Conservation (phyloP, 2,113 vertebrate genomes). For the Protomyctophum bolini region DNA sequence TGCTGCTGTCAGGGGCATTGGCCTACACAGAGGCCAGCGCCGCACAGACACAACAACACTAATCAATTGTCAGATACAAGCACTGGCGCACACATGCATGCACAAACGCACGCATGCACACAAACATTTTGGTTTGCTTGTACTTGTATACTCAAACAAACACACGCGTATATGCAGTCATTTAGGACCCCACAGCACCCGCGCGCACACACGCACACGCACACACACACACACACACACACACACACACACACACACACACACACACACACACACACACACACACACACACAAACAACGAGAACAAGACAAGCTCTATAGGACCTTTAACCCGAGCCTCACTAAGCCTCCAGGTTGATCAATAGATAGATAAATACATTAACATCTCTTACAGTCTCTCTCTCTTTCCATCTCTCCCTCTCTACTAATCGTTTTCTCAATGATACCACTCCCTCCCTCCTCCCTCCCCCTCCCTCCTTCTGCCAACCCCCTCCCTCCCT, state of each 20-base stretch:
- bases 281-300: conserved; percentile 41
- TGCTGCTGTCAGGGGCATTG: conserved; percentile 55
- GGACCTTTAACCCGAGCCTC: conserved; percentile 66
- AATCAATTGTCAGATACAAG: conserved; percentile 53
- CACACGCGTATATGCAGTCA: no score
- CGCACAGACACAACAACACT: conserved; percentile 37
- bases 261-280: not conserved
- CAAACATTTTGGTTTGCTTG: conserved; percentile 3
- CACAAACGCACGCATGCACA: not conserved
- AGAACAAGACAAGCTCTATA: conserved; percentile 53
- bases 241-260: conserved; percentile 43
- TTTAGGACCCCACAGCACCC: not conserved
- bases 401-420: conserved; percentile 53
- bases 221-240: not conserved
- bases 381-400: conserved; percentile 34
- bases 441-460: conserved; percentile 37
- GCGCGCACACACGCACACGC: conserved; percentile 11
- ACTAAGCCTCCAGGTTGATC: conserved; percentile 66
- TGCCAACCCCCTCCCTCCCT: conserved; percentile 18
- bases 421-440: conserved; percentile 65
- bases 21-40: conserved; percentile 51
- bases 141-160: no score
- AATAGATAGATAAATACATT: conserved; percentile 67
- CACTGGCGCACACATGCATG: conserved; percentile 8
- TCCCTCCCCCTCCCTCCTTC: conserved; percentile 26